These are phyloP conservation scores for Coremacera marginata DNA, from an alignment of 2,888 invertebrate genomes.

Conservation along the genomic window DNA sequence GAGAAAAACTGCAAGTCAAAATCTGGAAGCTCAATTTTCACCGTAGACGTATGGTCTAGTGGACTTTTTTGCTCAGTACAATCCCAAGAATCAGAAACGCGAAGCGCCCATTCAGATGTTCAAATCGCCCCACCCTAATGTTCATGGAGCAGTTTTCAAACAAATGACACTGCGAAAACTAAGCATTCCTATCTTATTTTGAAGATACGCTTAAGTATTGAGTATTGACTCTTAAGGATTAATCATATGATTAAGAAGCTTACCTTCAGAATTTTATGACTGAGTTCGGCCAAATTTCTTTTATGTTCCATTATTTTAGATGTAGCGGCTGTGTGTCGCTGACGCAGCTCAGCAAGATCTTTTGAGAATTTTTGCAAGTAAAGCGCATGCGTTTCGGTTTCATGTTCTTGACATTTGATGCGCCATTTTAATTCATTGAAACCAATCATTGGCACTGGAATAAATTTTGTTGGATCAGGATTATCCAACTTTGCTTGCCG, in stretches of 20 bases:
- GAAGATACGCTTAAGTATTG: no score
- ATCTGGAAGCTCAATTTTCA: no score
- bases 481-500: conserved; percentile 96
- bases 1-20: no score
- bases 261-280: conserved; percentile 87
- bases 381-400: conserved; percentile 84
- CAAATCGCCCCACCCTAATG: no score
- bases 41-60: no score
- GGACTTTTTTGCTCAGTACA: no score
- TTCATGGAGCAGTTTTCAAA: no score
- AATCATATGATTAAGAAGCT: conserved; percentile 21
- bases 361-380: conserved; percentile 84
- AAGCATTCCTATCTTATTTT: no score
- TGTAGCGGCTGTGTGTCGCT: conserved; percentile 83
- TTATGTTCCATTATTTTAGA: conserved; percentile 87
- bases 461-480: conserved; percentile 88
- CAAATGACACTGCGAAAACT: no score
- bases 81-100: no score
- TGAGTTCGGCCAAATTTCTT: conserved; percentile 82
- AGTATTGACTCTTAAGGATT: no score
- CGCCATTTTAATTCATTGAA: conserved; percentile 85
- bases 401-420: conserved; percentile 85
- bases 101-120: no score
- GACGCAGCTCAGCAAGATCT: conserved; percentile 82
- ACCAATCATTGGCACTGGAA: conserved; percentile 95